phyloP scores from a whole-genome alignment of 2,113 vertebrate species.

The Ursus arctos region DNA sequence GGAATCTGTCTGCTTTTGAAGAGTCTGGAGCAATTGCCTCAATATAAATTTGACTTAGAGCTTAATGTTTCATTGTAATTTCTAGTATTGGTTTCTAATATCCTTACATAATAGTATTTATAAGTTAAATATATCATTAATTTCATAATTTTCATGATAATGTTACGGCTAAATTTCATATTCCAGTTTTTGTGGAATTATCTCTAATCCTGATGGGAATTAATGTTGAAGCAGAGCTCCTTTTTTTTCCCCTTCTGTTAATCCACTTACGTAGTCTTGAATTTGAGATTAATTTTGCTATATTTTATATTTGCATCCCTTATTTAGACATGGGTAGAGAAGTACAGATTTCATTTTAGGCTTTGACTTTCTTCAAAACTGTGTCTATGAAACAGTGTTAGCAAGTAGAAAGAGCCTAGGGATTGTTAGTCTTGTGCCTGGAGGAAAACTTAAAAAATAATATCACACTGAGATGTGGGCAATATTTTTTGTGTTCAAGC shows the following conservation, averaged over 20 bases:
- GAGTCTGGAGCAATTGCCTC: not conserved
- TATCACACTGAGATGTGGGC: not conserved
- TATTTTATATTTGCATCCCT: not conserved
- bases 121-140: conserved; percentile 44
- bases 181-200: not conserved
- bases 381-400: not conserved
- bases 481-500: not conserved
- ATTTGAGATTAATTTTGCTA: not conserved
- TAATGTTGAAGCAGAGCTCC: not conserved
- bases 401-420: not conserved
- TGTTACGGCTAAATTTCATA: not conserved
- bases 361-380: not conserved
- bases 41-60: conserved; percentile 9
- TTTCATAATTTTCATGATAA: not conserved
- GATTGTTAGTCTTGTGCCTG: not conserved
- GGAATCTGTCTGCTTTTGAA: not conserved
- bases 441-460: not conserved
- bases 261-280: not conserved
- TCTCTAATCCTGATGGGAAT: not conserved
- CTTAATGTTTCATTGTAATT: conserved; percentile 15
- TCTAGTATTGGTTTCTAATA: not conserved
- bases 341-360: not conserved
- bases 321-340: not conserved
- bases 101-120: not conserved
- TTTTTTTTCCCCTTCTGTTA: not conserved